Percentiles rank a stretch among this genome's conserved stretches.
Evolutionary conservation across 2,113 vertebrate genomes (phyloP).

Genomic region (Gopherus flavomarginatus): DNA sequence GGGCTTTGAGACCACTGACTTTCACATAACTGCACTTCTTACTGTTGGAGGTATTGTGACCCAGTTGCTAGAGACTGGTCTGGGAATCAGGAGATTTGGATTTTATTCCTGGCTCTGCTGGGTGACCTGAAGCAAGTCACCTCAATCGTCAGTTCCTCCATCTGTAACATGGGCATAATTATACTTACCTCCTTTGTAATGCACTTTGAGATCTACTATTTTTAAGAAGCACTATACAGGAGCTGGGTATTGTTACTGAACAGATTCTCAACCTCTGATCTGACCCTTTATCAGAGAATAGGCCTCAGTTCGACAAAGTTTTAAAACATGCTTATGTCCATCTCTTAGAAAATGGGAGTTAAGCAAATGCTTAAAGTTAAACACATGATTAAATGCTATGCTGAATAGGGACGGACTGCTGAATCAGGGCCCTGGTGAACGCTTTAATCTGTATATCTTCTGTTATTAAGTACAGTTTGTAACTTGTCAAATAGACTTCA

Average conservation of each 20-base stretch:
- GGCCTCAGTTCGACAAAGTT: rapidly evolving
- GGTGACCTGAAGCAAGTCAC: neutral
- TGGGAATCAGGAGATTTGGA: neutral
- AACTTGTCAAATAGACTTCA: neutral
- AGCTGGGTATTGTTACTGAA: neutral
- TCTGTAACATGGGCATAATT: neutral
- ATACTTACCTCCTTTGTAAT: neutral
- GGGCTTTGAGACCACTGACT: neutral
- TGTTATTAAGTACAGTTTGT: neutral
- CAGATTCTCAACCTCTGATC: neutral
- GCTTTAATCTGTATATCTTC: neutral
- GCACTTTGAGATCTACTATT: neutral
- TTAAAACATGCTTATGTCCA: rapidly evolving
- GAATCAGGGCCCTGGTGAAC: neutral
- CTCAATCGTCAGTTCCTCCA: neutral
- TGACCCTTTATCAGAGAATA: neutral
- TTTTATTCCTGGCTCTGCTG: neutral
- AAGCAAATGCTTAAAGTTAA: neutral
- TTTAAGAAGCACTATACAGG: neutral
- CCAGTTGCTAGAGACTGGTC: neutral
- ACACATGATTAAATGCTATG: neutral
- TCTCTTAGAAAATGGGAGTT: neutral
- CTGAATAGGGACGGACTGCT: neutral
- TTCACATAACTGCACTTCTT: neutral
- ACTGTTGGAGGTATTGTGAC: neutral